Evolutionary conservation across 2,888 invertebrate genomes (phyloP).

Genomic region (Drosophila quasianomalipes): DNA sequence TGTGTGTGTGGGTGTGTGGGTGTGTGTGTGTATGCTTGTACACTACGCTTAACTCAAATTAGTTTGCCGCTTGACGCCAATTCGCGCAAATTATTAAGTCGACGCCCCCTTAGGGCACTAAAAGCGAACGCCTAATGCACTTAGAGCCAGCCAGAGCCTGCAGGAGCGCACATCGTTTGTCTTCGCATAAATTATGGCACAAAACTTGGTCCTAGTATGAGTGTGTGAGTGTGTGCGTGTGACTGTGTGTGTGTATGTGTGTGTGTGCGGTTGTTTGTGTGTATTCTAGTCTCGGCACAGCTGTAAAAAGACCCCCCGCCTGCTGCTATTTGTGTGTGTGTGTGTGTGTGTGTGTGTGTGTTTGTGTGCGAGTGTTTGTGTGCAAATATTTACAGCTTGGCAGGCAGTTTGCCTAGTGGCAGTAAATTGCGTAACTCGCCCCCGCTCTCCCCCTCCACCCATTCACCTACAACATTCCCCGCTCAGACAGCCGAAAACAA

Average conservation of each 20-base stretch:
- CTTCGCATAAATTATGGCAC: slow-evolving; percentile 72
- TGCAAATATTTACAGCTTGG: slow-evolving; percentile 62
- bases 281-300: slow-evolving; percentile 44
- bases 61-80: slow-evolving; percentile 75
- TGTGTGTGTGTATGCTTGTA: slow-evolving; percentile 34
- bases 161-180: slow-evolving; percentile 54
- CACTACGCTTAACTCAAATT: slow-evolving; percentile 76
- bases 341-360: slow-evolving; percentile 12
- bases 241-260: neutral
- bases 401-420: slow-evolving; percentile 47
- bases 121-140: slow-evolving; percentile 68
- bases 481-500: slow-evolving; percentile 22
- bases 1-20: slow-evolving; percentile 14
- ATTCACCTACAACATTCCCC: neutral
- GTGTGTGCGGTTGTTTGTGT: slow-evolving; percentile 10
- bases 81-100: slow-evolving; percentile 77
- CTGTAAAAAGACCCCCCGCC: slow-evolving; percentile 51
- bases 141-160: slow-evolving; percentile 39
- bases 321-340: neutral
- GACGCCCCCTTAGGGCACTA: slow-evolving; percentile 58
- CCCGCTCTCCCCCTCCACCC: neutral
- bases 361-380: slow-evolving; percentile 20
- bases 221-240: slow-evolving; percentile 1
- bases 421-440: slow-evolving; percentile 54
- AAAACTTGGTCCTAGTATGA: slow-evolving; percentile 8